These are phyloP conservation scores for Xestobium rufovillosum DNA, from an alignment of 2,888 invertebrate genomes.

Conservation along the genomic window DNA sequence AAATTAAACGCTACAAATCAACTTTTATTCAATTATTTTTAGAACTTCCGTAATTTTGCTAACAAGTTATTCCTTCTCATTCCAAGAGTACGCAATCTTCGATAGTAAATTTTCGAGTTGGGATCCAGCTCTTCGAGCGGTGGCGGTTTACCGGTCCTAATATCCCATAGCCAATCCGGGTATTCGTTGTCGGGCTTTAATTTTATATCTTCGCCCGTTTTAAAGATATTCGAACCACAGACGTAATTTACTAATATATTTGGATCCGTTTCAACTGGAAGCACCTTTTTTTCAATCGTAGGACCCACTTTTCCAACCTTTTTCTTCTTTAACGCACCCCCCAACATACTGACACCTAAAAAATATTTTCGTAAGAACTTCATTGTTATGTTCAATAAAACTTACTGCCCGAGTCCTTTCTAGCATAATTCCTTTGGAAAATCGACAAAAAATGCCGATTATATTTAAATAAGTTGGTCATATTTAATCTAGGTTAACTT, in stretches of 20 bases:
- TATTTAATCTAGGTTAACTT: too few species aligned
- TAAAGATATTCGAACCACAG: constrained; percentile 79
- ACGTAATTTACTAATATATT: constrained; percentile 65
- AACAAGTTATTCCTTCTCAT: constrained; percentile 59
- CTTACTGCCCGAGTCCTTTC: constrained; percentile 32
- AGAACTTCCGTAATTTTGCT: too few species aligned
- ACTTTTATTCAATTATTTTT: too few species aligned
- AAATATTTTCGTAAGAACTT: constrained; percentile 9
- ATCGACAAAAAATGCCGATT: not conserved
- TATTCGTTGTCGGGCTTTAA: constrained; percentile 73
- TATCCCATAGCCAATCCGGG: constrained; percentile 85
- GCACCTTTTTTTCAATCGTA: constrained; percentile 58
- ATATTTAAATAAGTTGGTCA: too few species aligned
- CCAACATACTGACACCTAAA: constrained; percentile 39
- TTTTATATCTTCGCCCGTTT: constrained; percentile 74
- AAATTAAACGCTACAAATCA: too few species aligned
- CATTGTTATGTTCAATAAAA: constrained; percentile 5
- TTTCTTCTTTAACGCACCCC: constrained; percentile 49
- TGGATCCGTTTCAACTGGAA: constrained; percentile 82
- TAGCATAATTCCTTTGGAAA: constrained; percentile 30
- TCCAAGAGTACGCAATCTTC: constrained; percentile 57
- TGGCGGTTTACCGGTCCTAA: constrained; percentile 57
- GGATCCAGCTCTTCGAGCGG: constrained; percentile 71
- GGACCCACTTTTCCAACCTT: constrained; percentile 55
- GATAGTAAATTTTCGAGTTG: constrained; percentile 75